Base-by-base conservation (phyloP, 2,888 invertebrate genomes). In the Metacarcinus magister region DNA sequence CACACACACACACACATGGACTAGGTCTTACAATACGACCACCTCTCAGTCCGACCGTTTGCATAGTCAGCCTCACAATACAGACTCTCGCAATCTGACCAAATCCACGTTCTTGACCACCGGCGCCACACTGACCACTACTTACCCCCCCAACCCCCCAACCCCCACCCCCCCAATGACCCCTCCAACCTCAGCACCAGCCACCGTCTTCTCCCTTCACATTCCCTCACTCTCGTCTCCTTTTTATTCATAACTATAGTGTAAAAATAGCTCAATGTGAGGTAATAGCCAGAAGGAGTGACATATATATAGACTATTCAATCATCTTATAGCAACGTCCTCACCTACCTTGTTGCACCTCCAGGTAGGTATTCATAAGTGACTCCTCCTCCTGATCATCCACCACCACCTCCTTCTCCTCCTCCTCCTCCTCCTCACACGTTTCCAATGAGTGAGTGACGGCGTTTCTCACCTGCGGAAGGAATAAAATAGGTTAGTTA, bases 41-140 rank as follows among this genome's bases (percentile, higher is more conserved):
- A 32, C 32, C 82, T 82, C 82, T 82, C 67, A 82, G 82, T 32
- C 4, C 32, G 32, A 32, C 13, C 82, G 82, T 32, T 82, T 82
- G 82, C 82, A 82, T 32, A 82, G 82, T 82, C 82, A 82, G 82
- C 82, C 82, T 82, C 32, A 82, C 82, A 82, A 82, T 82, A 82
- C 82, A 13, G 82, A 82, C 82, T 32, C 82, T 82, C 82, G 32
- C 82, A 82, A 82, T 82, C 82, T 82, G 82, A 82, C 82, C 82
- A 13, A 82, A 82, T 32, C 82, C 32, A 32, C 28, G 82, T 32
- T 82, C 39, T 43, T 93, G 93, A 93, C 93, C 43, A 93, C 93
- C 39, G 67, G 60, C 46, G 67, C 93, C 67, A 93, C 93, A 60
- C 32, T 46, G 32, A 93, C 32, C 60, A 93, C 44, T 2, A 67